Base-by-base conservation (phyloP, 2,113 vertebrate species). In the Pionites leucogaster region DNA sequence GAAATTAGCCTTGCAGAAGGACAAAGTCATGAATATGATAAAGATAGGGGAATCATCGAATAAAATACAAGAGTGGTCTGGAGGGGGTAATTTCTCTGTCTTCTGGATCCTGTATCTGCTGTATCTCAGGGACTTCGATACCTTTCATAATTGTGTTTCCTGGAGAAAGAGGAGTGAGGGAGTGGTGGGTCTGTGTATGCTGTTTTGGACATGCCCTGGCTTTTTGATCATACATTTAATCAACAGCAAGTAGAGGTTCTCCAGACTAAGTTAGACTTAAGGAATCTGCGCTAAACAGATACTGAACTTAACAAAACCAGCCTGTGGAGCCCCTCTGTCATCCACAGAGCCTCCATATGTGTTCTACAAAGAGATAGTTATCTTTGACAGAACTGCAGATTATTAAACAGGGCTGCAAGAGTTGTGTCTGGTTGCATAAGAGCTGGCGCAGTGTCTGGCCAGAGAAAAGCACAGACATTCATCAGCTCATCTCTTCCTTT, bases 161-260 rank as follows among this genome's bases (percentile, higher is more conserved):
- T 35, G 33, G 8, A 44, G 33, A 85, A 47, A 20, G 28, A 27
- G 75, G 39, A 41, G 20, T 24, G 42, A 35, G 35, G 37, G 52
- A 7, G 14, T 91, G 14, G 8, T 1, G 1, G 9, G 4, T 46
- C n/a, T 93, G 2, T 0, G 0, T 53, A 4, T 35, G 5, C 44
- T 68, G 3, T 25, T 84, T 85, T 63, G 50, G 47, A 84, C 8
- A 12, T 68, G 10, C 70, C 53, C 13, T 81, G 20, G 16, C 13
- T 65, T 89, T 92, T 84, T 81, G 31, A 31, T 68, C 7, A 8
- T n/a, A 4, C 0, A 0, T 75, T 65, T 77, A 18, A 50, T 71
- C 41, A 75, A n/a, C 44, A 83, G 17, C 12, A 50, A 1, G 2
- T 53, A 49, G 77, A 77, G 31, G 33, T 27, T 67, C 4, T 74